Base-by-base conservation (phyloP, 2,797 vertebrate genomes). In the Eospalax fontanierii region DNA sequence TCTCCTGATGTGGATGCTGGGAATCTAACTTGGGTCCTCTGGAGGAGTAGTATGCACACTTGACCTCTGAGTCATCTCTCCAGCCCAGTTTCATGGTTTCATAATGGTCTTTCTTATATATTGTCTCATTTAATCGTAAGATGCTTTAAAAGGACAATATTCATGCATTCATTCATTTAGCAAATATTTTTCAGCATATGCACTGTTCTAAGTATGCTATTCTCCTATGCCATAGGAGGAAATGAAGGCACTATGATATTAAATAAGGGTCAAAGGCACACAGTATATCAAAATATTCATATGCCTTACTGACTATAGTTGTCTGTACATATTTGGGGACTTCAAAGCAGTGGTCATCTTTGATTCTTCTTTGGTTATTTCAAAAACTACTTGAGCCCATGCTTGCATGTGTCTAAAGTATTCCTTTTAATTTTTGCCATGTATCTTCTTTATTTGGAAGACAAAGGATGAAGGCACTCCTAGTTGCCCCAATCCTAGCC, bases 341-440 rank as follows among this genome's bases (percentile, higher is more conserved):
- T 74, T 78, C 6, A 38, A 66, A 35, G 1, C 33, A n/a, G 88
- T 65, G 35, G 3, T n/a, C 14, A 14, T 18, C 74, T 94, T 90
- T 57, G 15, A 87, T 89, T 90, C 24, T 80, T 71, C n/a, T 35
- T 93, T 16, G 7, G 21, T 71, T 87, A 59, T 59, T 84, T 83
- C 71, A 81, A 24, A 65, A 46, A 50, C 33, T 73, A 50, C 18
- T 22, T 12, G 70, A 38, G 24, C 5, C 5, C 54, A 35, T 40
- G 74, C n/a, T 71, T 57, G 19, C 4, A 16, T 30, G 12, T 50
- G 16, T 70, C 18, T 9, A 10, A 15, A 46, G 14, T 57, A 19
- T 73, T 76, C 46, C 43, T 92, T 83, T 85, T 2, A 1, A 43
- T 68, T 54, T 78, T 57, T 70, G 61, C 68, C 21, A 24, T 14